Percentiles rank a stretch among this genome's conserved stretches.
Evolutionary conservation across 2,888 invertebrate species (phyloP).

Genomic region (Platycnemis pennipes): DNA sequence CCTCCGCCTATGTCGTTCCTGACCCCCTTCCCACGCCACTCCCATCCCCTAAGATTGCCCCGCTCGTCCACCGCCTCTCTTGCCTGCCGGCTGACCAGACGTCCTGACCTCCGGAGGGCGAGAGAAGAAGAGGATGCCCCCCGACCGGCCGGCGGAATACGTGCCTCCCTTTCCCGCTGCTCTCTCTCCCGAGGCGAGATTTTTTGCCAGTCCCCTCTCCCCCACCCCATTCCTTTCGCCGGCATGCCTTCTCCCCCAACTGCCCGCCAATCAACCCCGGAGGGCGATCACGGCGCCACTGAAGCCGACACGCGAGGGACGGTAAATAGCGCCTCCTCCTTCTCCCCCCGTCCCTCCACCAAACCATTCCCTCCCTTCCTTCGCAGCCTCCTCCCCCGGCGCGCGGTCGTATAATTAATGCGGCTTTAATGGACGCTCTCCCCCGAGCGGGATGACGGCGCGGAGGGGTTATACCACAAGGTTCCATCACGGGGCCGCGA

Average conservation of each 20-base stretch:
- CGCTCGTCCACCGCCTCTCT: slow-evolving; percentile 33
- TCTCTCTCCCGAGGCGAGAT: background rate
- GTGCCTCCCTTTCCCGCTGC: slow-evolving; percentile 20
- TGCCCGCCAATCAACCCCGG: slow-evolving; percentile 58
- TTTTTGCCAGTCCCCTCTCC: slow-evolving; percentile 28
- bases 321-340: slow-evolving; percentile 48
- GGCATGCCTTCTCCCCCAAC: slow-evolving; percentile 25
- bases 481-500: slow-evolving; percentile 35
- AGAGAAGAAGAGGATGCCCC: slow-evolving; percentile 6
- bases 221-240: background rate
- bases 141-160: background rate
- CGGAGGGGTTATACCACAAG: slow-evolving; percentile 56
- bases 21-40: slow-evolving; percentile 57
- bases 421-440: slow-evolving; percentile 59
- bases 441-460: slow-evolving; percentile 42
- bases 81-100: slow-evolving; percentile 8
- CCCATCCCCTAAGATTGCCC: background rate
- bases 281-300: slow-evolving; percentile 51
- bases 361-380: background rate
- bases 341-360: background rate
- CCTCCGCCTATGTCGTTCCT: background rate
- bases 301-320: slow-evolving; percentile 41
- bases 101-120: background rate
- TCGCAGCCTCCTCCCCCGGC: background rate
- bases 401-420: slow-evolving; percentile 58